Evolutionary conservation across 92 coral and sea anemone species (phyloP).

Genomic region (Epizoanthus scotinus): DNA sequence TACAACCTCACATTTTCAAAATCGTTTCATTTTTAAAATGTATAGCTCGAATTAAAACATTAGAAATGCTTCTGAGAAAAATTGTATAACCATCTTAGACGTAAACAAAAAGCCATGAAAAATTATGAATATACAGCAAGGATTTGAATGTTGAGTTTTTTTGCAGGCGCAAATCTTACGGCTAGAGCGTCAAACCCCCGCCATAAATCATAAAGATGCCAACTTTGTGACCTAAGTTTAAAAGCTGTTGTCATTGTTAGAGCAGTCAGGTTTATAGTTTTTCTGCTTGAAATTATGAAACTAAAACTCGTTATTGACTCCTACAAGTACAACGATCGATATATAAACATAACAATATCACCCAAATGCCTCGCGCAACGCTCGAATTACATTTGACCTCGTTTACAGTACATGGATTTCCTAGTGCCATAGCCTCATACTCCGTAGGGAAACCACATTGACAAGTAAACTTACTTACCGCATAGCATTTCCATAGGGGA

Average conservation of each 20-base stretch:
- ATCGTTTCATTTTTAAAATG: neutral
- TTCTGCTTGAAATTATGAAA: neutral
- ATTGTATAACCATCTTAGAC: neutral
- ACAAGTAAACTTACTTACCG: conserved; percentile 5
- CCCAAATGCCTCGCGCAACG: neutral
- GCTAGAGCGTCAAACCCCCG: neutral
- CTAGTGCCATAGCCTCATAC: neutral
- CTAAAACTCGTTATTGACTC: no score
- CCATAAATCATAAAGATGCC: neutral
- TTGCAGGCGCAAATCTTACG: no score
- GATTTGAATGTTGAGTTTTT: conserved; percentile 6
- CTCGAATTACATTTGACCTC: conserved; percentile 20
- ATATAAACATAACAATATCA: neutral
- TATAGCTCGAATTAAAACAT: neutral
- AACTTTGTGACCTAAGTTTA: neutral
- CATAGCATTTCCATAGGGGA: conserved; percentile 7
- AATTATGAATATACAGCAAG: conserved; percentile 13
- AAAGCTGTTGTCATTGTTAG: neutral
- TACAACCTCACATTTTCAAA: neutral
- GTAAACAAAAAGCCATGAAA: conserved; percentile 19
- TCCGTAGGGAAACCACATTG: neutral
- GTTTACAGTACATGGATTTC: neutral
- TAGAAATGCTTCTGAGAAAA: neutral
- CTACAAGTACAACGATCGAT: conserved; percentile 3
- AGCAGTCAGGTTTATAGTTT: neutral